Evolutionary conservation across 2,113 vertebrate species (phyloP).

Genomic region (Urocolius indicus): DNA sequence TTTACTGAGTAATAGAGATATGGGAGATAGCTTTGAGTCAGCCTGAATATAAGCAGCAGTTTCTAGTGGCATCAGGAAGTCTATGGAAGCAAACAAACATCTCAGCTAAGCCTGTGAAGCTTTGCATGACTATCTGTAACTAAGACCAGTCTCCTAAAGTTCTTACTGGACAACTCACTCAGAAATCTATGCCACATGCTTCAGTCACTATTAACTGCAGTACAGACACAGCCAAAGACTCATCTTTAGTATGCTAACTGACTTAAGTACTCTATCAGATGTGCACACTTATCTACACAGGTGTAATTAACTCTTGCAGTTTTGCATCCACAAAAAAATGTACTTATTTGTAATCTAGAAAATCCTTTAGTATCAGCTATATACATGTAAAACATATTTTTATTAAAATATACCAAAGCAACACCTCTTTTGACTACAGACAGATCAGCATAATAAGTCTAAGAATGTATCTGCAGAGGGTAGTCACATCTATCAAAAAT

Average conservation of each 20-base stretch:
- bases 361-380: not conserved
- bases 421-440: not conserved
- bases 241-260: not conserved
- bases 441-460: not conserved
- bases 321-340: not conserved
- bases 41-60: not conserved
- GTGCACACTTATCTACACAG: not conserved
- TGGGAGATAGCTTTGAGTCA: not conserved
- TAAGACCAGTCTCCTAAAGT: rapidly evolving
- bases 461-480: not conserved
- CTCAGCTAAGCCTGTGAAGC: not conserved
- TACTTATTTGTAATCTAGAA: not conserved
- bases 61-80: not conserved
- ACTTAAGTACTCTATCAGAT: not conserved
- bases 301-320: not conserved
- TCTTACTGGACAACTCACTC: not conserved
- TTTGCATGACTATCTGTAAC: not conserved
- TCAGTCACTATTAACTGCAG: not conserved
- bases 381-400: not conserved
- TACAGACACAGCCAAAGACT: not conserved
- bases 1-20: not conserved
- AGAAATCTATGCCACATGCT: not conserved
- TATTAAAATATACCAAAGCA: not conserved
- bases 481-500: not conserved
- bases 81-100: not conserved